phyloP scores from a whole-genome alignment of 1,140 invertebrate species.

The Drosophila equinoxialis region DNA sequence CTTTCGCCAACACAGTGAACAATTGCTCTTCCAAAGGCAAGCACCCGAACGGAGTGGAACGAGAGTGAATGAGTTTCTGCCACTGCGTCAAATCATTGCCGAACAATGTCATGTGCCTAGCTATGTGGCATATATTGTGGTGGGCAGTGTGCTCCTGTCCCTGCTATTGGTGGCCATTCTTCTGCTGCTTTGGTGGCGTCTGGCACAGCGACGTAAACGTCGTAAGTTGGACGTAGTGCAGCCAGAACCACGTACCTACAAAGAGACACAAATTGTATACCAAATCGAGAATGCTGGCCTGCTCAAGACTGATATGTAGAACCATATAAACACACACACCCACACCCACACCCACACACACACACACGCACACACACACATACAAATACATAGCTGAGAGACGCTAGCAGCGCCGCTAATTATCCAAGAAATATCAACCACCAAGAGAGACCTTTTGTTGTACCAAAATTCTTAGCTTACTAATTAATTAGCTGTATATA shows the following conservation, averaged over 20 bases:
- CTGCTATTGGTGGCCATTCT: slow-evolving; percentile 81
- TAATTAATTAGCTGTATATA: slow-evolving; percentile 10
- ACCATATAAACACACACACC: slow-evolving; percentile 29
- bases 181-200: slow-evolving; percentile 66
- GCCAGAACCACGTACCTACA: slow-evolving; percentile 91
- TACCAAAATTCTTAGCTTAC: slow-evolving; percentile 60
- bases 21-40: slow-evolving; percentile 48
- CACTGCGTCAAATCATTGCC: slow-evolving; percentile 50
- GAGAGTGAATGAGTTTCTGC: slow-evolving; percentile 16
- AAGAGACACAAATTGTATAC: slow-evolving; percentile 92
- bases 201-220: slow-evolving; percentile 78
- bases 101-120: slow-evolving; percentile 56
- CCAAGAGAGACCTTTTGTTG: slow-evolving; percentile 57
- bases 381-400: slow-evolving; percentile 57
- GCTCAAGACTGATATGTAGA: slow-evolving; percentile 89
- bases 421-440: slow-evolving; percentile 13
- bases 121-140: slow-evolving; percentile 68
- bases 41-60: neutral
- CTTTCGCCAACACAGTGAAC: slow-evolving; percentile 66
- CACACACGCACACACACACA: slow-evolving; percentile 31
- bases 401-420: slow-evolving; percentile 54
- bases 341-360: too few relatives aligned
- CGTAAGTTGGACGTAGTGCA: slow-evolving; percentile 87
- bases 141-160: slow-evolving; percentile 75
- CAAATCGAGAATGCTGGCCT: slow-evolving; percentile 92